Conservation (phyloP, 2,797 vertebrate species). For the Crypturellus tataupa region DNA sequence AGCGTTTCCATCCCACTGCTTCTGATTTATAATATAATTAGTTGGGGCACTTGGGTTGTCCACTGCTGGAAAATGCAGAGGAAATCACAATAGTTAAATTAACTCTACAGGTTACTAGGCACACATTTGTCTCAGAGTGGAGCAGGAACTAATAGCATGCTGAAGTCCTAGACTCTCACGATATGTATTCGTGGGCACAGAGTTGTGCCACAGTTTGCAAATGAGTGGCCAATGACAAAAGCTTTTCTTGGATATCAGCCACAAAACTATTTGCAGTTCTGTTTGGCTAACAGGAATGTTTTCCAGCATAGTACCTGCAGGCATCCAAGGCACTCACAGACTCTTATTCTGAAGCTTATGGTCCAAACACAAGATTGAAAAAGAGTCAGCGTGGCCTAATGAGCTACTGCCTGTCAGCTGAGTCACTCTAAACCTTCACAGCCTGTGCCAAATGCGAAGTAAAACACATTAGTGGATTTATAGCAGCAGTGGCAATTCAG, state of each 20-base stretch:
- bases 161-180: not conserved
- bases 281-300: slow-evolving; percentile 14
- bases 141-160: not conserved
- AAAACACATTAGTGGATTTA: not conserved
- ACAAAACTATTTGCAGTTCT: not conserved
- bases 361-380: slow-evolving; percentile 6
- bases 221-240: not conserved
- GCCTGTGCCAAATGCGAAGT: not conserved
- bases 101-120: slow-evolving; percentile 61
- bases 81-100: slow-evolving; percentile 63
- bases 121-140: slow-evolving; percentile 30
- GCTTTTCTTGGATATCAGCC: slow-evolving; percentile 17
- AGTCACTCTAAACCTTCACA: slow-evolving; percentile 8
- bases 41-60: slow-evolving; percentile 55
- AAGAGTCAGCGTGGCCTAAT: slow-evolving; percentile 17
- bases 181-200: not conserved
- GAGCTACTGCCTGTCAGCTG: slow-evolving; percentile 10
- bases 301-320: not conserved
- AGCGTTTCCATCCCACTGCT: slow-evolving; percentile 52
- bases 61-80: slow-evolving; percentile 67
- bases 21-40: slow-evolving; percentile 73
- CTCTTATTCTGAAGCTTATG: not conserved
- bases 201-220: not conserved
- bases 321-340: slow-evolving; percentile 23
- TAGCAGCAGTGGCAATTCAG: not conserved